Evolutionary conservation across 1,140 invertebrate genomes (phyloP), one percentile per base, ranked within the genome.

Genomic region (Apis dorsata): DNA sequence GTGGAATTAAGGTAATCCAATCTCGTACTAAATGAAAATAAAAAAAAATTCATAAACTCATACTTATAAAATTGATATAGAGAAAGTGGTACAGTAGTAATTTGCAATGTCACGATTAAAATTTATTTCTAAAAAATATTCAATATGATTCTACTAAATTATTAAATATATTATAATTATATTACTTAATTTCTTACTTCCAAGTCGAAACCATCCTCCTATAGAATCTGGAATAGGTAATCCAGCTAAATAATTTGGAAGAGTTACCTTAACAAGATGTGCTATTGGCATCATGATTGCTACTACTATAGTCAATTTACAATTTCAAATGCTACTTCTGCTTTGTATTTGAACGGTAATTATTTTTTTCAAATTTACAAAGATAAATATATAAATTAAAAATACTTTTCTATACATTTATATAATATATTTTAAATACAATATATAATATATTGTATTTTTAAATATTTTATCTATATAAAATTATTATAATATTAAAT

Each of bases 131-230:
- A 1, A 53, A 17, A 63, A 15, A 4, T 65, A 57, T 10, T 21
- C 34, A 2, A 70, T 55, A 19, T 69, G 55, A 77, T 73, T 19
- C 28, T 13, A 1, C 0, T 12, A 1, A n/a, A 69, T 62, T 21
- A 66, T 28, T 28, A 55, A 44, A 71, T 34, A 72, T 71, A 63
- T 49, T 9, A 3, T 0, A 55, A 80, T 11, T 53, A 69, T 13
- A 60, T 34, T 84, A 12, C 19, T 80, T 44, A 62, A 55, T 84
- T 68, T 84, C 83, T 94, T 95, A 97, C 97, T 94, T 93, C 97
- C 95, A 79, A 97, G 94, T 87, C 95, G 95, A 91, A 98, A 97
- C 97, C 97, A 97, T 88, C 97, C 97, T 70, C 96, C 95, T 85
- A 97, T 92, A 8, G 95, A 95, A 90, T 97, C 95, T 4, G 97